Evolutionary conservation across 2,113 vertebrate species (phyloP).

Genomic region (Brachyistius frenatus): DNA sequence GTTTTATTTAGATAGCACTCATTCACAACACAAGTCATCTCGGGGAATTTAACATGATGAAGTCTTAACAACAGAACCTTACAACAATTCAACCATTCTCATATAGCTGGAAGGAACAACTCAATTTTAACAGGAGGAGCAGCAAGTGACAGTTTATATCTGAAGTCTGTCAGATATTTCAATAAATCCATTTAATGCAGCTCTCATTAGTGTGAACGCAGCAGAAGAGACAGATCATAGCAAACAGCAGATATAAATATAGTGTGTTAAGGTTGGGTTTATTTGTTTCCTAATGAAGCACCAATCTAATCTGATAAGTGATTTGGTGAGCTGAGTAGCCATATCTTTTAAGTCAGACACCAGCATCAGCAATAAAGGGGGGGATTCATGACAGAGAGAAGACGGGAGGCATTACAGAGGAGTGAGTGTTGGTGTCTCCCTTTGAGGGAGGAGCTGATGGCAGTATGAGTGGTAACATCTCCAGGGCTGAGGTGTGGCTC

Average conservation of each 20-base stretch:
- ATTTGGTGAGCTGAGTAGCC: slow-evolving; percentile 24
- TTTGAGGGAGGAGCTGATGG: slow-evolving; percentile 59
- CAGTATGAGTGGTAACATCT: slow-evolving; percentile 42
- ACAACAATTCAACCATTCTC: no score
- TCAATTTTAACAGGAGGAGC: no score
- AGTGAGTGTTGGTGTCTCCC: slow-evolving; percentile 27
- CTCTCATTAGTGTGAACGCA: background rate
- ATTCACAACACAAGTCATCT: no score
- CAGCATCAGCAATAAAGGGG: slow-evolving; percentile 60
- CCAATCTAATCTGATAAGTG: slow-evolving; percentile 56
- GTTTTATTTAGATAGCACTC: no score
- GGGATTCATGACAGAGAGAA: slow-evolving; percentile 56
- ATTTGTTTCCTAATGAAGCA: slow-evolving; percentile 54
- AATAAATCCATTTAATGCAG: background rate
- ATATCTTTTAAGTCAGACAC: slow-evolving; percentile 49
- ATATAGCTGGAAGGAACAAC: no score
- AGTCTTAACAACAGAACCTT: no score
- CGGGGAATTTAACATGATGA: no score
- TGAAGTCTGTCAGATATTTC: no score
- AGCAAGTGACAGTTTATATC: no score
- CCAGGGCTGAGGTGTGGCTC: slow-evolving; percentile 33
- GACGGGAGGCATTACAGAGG: slow-evolving; percentile 41
- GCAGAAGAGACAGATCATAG: background rate
- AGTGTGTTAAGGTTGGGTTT: slow-evolving; percentile 11
- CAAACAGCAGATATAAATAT: slow-evolving; percentile 8